Percentiles rank a stretch among this genome's conserved stretches.
Evolutionary conservation across 2,797 vertebrate species (phyloP).

Genomic region (Pelobates cultripes): DNA sequence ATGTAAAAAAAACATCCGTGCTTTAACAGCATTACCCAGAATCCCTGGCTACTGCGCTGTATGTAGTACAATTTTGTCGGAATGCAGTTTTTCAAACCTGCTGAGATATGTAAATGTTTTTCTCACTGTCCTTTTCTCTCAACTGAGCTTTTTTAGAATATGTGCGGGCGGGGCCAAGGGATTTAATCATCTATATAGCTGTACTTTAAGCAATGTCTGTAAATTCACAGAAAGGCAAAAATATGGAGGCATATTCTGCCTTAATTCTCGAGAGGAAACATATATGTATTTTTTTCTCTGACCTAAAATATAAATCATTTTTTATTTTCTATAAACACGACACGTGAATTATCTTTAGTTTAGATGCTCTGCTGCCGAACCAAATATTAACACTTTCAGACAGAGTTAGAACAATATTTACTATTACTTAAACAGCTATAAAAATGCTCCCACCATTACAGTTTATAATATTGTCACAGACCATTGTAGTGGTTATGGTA

Average conservation of each 20-base stretch:
- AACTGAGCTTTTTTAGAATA: neutral
- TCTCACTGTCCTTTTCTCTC: neutral
- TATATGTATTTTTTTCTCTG: neutral
- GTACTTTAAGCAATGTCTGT: neutral
- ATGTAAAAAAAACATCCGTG: neutral
- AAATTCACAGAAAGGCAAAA: neutral
- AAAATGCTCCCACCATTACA: too few species aligned
- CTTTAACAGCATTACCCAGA: neutral
- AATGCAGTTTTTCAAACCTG: neutral
- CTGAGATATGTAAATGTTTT: neutral
- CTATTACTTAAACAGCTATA: too few species aligned
- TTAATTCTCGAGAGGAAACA: neutral
- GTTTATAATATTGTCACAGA: too few species aligned
- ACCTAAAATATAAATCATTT: too few species aligned
- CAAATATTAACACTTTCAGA: too few species aligned
- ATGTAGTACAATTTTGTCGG: neutral
- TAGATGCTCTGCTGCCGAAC: too few species aligned
- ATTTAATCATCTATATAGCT: neutral
- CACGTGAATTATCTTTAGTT: too few species aligned
- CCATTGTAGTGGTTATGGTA: too few species aligned
- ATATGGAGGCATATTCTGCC: neutral
- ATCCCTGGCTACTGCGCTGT: neutral
- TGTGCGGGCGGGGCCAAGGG: neutral
- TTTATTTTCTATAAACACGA: too few species aligned
- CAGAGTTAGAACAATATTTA: too few species aligned